These are phyloP conservation scores for Pomacea maculata DNA, from an alignment of 1,140 invertebrate species.

Conservation along the genomic window DNA sequence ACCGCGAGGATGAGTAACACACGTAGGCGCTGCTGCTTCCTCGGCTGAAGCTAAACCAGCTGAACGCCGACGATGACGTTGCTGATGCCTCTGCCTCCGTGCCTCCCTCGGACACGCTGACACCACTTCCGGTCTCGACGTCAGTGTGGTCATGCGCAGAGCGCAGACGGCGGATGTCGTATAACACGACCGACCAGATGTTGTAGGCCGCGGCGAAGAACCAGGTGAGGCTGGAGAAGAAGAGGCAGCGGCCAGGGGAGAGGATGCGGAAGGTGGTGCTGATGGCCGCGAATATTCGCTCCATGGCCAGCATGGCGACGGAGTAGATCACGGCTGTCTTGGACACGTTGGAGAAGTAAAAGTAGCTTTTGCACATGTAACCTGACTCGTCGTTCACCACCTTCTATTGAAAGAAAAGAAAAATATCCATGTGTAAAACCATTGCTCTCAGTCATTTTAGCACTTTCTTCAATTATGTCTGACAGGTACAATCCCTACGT, in stretches of 20 bases:
- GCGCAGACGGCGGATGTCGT: slow-evolving; percentile 23
- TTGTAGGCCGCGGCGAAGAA: slow-evolving; percentile 54
- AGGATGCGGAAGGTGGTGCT: slow-evolving; percentile 36
- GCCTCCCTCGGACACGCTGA: too few species aligned
- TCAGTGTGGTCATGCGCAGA: too few species aligned
- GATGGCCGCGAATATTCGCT: slow-evolving; percentile 39
- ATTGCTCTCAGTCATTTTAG: too few species aligned
- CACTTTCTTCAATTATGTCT: too few species aligned
- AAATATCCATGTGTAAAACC: too few species aligned
- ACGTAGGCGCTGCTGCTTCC: slow-evolving; percentile 4
- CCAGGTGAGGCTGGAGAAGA: slow-evolving; percentile 49
- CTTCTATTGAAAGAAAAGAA: slow-evolving; percentile 8
- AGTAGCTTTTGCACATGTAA: slow-evolving; percentile 45
- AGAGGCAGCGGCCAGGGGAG: slow-evolving; percentile 48
- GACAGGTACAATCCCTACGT: too few species aligned
- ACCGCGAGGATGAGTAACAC: slow-evolving; percentile 39
- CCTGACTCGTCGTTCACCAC: slow-evolving; percentile 30
- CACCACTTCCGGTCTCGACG: too few species aligned
- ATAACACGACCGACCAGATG: slow-evolving; percentile 52
- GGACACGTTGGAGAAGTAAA: slow-evolving; percentile 40
- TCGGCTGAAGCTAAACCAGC: too few species aligned
- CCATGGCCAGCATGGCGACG: slow-evolving; percentile 42
- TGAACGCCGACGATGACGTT: too few species aligned
- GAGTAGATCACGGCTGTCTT: slow-evolving; percentile 49
- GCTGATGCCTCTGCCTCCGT: too few species aligned